Evolutionary conservation across 2,888 invertebrate genomes (phyloP).

Genomic region (Trisateles emortualis): DNA sequence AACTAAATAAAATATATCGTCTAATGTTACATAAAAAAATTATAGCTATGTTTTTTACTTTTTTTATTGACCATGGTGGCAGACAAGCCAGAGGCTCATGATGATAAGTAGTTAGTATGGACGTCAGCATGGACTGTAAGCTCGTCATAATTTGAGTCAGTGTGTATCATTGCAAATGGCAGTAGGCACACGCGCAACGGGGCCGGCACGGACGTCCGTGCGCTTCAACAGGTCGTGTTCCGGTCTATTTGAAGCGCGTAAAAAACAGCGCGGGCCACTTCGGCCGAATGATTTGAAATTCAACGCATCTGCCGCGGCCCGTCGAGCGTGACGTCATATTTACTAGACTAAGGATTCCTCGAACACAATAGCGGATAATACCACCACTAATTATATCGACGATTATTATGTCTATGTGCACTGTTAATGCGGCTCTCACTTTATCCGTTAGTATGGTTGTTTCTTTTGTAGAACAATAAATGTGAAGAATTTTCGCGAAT

Average conservation of each 20-base stretch:
- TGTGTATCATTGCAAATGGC: slow-evolving; percentile 37
- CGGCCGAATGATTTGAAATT: slow-evolving; percentile 61
- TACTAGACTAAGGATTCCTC: slow-evolving; percentile 43
- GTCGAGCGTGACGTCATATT: slow-evolving; percentile 63
- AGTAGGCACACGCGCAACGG: slow-evolving; percentile 51
- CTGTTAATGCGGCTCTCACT: slow-evolving; percentile 44
- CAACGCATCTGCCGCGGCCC: slow-evolving; percentile 59
- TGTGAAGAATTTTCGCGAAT: slow-evolving; percentile 51
- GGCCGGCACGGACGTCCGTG: slow-evolving; percentile 60
- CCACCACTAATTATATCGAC: slow-evolving; percentile 38
- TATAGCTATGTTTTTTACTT: too few species aligned
- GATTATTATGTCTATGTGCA: slow-evolving; percentile 26
- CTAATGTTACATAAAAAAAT: too few species aligned
- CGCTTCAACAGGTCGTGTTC: slow-evolving; percentile 67
- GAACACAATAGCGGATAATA: slow-evolving; percentile 39
- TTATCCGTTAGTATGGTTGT: slow-evolving; percentile 41
- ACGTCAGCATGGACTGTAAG: background rate
- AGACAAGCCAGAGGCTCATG: too few species aligned
- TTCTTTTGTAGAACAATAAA: slow-evolving; percentile 26
- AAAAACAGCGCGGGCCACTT: slow-evolving; percentile 62
- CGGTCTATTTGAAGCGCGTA: slow-evolving; percentile 70
- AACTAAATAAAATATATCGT: too few species aligned
- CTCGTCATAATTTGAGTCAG: slow-evolving; percentile 14
- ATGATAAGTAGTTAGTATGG: too few species aligned
- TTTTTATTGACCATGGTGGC: too few species aligned